Conservation (phyloP, 2,888 invertebrate species). For the Troglohyphantes excavatus region DNA sequence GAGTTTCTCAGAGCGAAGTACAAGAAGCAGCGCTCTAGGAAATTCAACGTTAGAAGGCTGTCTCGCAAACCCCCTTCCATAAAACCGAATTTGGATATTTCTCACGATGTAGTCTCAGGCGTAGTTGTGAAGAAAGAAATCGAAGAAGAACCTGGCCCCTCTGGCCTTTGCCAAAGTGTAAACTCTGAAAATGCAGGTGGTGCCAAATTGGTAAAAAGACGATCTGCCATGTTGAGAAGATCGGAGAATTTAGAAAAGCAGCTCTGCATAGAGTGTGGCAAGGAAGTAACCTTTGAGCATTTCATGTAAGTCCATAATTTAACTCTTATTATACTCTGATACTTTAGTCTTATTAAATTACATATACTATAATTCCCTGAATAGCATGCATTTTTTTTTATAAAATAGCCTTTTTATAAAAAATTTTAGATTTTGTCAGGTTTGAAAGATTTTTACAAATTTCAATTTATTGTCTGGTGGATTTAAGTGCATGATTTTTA, state of each 20-base stretch:
- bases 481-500: no score
- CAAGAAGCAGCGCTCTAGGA: not conserved
- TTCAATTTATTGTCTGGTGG: no score
- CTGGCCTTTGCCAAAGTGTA: not conserved
- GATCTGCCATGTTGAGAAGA: not conserved
- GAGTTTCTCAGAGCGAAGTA: not conserved
- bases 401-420: no score
- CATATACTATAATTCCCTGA: no score
- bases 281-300: not conserved
- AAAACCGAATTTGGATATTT: no score
- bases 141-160: not conserved
- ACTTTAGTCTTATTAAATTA: no score
- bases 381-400: no score
- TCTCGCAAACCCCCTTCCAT: no score
- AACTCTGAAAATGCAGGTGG: not conserved
- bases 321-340: no score
- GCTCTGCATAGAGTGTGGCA: slow-evolving; percentile 50
- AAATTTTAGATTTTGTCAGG: no score
- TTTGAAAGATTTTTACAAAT: no score
- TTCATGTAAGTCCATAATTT: slow-evolving; percentile 52
- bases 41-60: not conserved
- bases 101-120: no score
- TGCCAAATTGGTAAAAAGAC: not conserved
- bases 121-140: not conserved
- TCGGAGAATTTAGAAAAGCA: not conserved